These are phyloP conservation scores for Hesperia comma DNA, from an alignment of 2,888 invertebrate species.

Conservation along the genomic window DNA sequence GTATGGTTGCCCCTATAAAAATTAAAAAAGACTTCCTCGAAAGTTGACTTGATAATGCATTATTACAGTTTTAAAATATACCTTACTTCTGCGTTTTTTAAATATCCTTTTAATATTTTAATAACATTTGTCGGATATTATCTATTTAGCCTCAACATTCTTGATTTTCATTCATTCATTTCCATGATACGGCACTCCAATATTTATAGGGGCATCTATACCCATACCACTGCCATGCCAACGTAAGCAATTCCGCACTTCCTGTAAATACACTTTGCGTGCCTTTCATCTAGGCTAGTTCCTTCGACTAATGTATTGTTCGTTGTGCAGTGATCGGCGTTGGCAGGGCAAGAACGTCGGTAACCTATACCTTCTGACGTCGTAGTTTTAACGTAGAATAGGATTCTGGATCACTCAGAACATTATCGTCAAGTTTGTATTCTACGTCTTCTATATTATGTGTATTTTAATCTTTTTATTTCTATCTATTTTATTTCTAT, in stretches of 20 bases:
- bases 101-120: too few species aligned
- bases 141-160: too few species aligned
- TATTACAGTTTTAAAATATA: too few species aligned
- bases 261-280: slow-evolving; percentile 73
- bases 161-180: background rate
- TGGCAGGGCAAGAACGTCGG: slow-evolving; percentile 67
- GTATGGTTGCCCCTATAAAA: slow-evolving; percentile 38
- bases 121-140: too few species aligned
- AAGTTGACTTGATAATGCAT: too few species aligned
- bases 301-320: slow-evolving; percentile 39
- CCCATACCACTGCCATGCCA: slow-evolving; percentile 67
- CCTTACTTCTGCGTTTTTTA: too few species aligned
- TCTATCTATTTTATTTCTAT: too few species aligned
- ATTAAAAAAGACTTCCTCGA: background rate
- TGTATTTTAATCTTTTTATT: too few species aligned
- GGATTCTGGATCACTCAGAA: slow-evolving; percentile 50
- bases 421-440: slow-evolving; percentile 38
- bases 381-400: slow-evolving; percentile 51
- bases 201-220: slow-evolving; percentile 50
- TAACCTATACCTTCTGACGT: slow-evolving; percentile 62
- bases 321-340: slow-evolving; percentile 73
- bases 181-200: background rate
- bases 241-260: slow-evolving; percentile 52
- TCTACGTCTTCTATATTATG: background rate
- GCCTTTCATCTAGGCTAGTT: slow-evolving; percentile 45